Evolutionary conservation across 2,113 vertebrate species (phyloP).

Genomic region (Dicentrarchus labrax): DNA sequence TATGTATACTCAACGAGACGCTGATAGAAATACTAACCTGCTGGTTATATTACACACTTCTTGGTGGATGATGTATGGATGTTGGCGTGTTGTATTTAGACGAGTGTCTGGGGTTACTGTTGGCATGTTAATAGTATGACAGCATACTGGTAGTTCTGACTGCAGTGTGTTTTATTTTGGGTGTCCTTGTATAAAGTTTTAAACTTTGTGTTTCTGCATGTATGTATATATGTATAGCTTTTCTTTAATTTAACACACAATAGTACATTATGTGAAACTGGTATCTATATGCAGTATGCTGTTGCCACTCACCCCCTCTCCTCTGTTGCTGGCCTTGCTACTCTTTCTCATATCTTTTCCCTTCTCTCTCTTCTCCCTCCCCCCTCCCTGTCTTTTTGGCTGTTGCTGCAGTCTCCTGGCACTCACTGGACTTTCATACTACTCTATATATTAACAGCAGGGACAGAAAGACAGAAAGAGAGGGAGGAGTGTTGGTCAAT

Average conservation of each 20-base stretch:
- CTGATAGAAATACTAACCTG: background rate
- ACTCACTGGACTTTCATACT: slow-evolving; percentile 45
- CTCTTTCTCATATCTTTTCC: background rate
- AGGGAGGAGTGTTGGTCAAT: slow-evolving; percentile 17
- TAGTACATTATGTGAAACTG: background rate
- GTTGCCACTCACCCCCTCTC: background rate
- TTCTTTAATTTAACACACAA: background rate
- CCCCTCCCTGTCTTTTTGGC: slow-evolving; percentile 25
- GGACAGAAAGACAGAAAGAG: background rate
- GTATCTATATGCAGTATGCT: background rate
- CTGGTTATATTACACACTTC: background rate
- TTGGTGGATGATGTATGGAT: background rate
- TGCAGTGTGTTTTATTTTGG: background rate
- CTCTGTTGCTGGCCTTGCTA: background rate
- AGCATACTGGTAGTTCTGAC: background rate
- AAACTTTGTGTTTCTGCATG: background rate
- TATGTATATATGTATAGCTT: no score
- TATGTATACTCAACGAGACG: background rate
- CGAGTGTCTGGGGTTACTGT: background rate
- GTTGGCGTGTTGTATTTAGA: background rate
- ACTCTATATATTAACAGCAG: slow-evolving; percentile 50
- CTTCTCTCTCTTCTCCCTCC: background rate
- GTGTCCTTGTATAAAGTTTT: background rate
- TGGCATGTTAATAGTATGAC: background rate
- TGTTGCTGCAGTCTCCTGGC: slow-evolving; percentile 71